Evolutionary conservation across 1,140 invertebrate species (phyloP).

Genomic region (Ctenoplectra terminalis): DNA sequence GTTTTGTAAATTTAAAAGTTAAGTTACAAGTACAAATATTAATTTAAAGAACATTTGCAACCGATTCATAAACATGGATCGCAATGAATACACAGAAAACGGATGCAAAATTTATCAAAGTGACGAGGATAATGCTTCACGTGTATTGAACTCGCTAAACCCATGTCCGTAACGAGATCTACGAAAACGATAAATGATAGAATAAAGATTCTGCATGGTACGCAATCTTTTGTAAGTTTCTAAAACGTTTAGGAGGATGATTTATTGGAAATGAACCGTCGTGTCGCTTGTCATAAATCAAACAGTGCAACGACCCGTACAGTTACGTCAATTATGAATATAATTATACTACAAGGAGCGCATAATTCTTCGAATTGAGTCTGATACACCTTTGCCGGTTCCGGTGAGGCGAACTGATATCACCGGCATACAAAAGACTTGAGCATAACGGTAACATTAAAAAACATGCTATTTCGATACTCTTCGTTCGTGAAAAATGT

Average conservation of each 20-base stretch:
- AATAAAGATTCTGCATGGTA: background rate
- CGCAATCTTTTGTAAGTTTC: conserved; percentile 19
- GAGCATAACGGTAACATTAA: conserved; percentile 25
- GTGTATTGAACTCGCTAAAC: conserved; percentile 27
- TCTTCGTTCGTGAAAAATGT: background rate
- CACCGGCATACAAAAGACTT: conserved; percentile 39
- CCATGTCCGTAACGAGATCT: conserved; percentile 10
- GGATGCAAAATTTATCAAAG: background rate
- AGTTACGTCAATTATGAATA: conserved; percentile 46
- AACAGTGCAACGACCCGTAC: background rate
- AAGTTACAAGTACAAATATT: too few species aligned
- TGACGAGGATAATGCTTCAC: background rate
- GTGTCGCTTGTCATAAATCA: conserved; percentile 19
- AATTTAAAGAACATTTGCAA: background rate
- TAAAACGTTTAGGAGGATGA: conserved; percentile 1
- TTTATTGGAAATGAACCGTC: background rate
- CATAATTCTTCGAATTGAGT: conserved; percentile 30
- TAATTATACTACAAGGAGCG: conserved; percentile 6
- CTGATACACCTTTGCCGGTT: conserved; percentile 14
- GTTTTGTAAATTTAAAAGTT: background rate
- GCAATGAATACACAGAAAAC: background rate
- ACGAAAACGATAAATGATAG: background rate
- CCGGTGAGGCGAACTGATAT: conserved; percentile 30
- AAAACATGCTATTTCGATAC: background rate
- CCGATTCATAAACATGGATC: background rate